A percentile compares a stretch with the other conserved stretches of the same genome.
These are phyloP conservation scores for Phoeniculus purpureus DNA, from an alignment of 2,797 vertebrate species.

Conservation along the genomic window DNA sequence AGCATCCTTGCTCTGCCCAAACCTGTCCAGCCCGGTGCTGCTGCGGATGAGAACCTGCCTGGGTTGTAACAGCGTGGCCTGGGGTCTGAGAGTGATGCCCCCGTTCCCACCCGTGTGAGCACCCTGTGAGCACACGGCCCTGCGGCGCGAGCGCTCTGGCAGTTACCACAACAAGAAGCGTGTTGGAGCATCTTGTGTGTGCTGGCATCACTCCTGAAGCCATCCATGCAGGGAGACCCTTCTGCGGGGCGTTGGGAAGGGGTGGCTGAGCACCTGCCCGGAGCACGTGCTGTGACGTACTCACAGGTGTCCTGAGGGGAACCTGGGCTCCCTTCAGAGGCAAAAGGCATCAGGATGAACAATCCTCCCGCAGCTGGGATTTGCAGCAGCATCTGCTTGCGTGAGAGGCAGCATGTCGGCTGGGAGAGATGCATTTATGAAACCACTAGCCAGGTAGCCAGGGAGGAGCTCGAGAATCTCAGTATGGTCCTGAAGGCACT, in stretches of 20 bases:
- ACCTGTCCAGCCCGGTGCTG: not conserved
- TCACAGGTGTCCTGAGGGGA: not conserved
- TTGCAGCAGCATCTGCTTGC: not conserved
- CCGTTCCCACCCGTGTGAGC: fast-evolving
- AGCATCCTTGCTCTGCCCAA: not conserved
- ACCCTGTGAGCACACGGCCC: not conserved
- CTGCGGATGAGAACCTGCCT: not conserved
- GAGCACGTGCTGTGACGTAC: not conserved
- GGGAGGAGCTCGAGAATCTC: not conserved
- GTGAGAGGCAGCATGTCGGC: not conserved
- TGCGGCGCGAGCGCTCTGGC: not conserved
- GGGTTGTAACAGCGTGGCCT: fast-evolving
- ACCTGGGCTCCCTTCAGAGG: not conserved
- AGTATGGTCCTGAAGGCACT: not conserved
- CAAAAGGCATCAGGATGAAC: not conserved
- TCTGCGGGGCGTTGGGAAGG: not conserved
- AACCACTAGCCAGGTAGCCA: not conserved
- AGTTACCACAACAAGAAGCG: not conserved
- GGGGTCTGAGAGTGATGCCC: not conserved
- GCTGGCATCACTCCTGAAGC: not conserved
- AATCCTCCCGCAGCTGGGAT: not conserved
- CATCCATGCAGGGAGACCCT: not conserved
- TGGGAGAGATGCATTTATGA: not conserved
- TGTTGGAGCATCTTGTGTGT: not conserved
- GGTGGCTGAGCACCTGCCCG: not conserved